Evolutionary conservation across 2,888 invertebrate genomes (phyloP).

Genomic region (Sminthurides aquaticus): DNA sequence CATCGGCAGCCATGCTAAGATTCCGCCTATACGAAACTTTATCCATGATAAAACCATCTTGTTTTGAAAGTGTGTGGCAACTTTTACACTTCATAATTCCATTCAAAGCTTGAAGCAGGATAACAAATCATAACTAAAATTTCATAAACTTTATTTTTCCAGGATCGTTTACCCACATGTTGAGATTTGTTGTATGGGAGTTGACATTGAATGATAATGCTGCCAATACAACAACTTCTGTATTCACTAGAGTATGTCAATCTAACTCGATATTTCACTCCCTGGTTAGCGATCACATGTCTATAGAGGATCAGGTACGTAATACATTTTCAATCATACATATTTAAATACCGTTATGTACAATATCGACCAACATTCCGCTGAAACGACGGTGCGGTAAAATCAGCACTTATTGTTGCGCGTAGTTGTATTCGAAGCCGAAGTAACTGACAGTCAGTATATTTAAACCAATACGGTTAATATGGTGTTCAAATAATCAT

Average conservation of each 20-base stretch:
- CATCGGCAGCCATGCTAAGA: constrained; percentile 86
- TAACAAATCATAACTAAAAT: too few relatives aligned
- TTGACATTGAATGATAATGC: constrained; percentile 90
- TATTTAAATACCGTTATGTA: neutral
- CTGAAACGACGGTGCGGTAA: too few relatives aligned
- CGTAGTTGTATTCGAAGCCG: too few relatives aligned
- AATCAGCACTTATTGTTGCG: too few relatives aligned
- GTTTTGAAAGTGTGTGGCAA: constrained; percentile 70
- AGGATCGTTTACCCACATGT: constrained; percentile 75
- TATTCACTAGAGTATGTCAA: constrained; percentile 72
- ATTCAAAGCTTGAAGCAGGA: too few relatives aligned
- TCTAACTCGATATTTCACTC: constrained; percentile 64
- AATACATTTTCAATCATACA: neutral
- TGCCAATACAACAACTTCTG: constrained; percentile 81
- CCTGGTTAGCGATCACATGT: constrained; percentile 88
- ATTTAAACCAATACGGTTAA: too few relatives aligned
- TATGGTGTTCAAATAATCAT: too few relatives aligned
- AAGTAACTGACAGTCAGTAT: too few relatives aligned
- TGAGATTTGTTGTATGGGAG: constrained; percentile 87
- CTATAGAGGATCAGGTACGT: constrained; percentile 90
- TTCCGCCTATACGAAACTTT: constrained; percentile 85
- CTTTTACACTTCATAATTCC: too few relatives aligned
- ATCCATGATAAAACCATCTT: constrained; percentile 65
- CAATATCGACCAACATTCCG: too few relatives aligned
- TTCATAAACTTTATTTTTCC: constrained; percentile 25